Base-by-base conservation (phyloP, 1,140 invertebrate species). In the Caenorhabditis inopinata region DNA sequence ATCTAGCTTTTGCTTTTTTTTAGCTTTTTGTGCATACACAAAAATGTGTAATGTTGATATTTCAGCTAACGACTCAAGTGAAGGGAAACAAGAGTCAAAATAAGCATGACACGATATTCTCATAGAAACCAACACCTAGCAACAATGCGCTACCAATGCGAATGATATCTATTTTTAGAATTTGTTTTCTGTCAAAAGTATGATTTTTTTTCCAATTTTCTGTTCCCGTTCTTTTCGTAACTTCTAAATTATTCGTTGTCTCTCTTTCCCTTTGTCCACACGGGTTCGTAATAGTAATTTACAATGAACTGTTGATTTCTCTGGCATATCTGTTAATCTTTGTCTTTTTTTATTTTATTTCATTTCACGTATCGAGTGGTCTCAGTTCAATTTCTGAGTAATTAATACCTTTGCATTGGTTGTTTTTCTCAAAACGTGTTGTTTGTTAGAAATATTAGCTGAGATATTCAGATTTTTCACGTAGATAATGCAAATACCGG, bases 351-450 rank as follows among this genome's bases (percentile, higher is more conserved):
- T 7, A 25, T 25, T 25, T 16, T 32, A 3, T 12, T 42, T 68
- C 16, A 38, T 38, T 38, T 14, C 12, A 21, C 2, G n/a, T 38
- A 11, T n/a, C 58, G 18, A 11, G 21, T 58, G 16, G 12, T 32
- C n/a, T n/a, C n/a, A n/a, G 58, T 68, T 68, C 58, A 68, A 68
- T 29, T 29, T 68, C 58, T 32, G 58, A 68, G 1, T 12, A 68
- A n/a, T 68, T 23, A 9, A 29, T 68, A 68, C 27, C 32, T 68
- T 58, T 32, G 27, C 48, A 25, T 25, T 4, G 21, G 21, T 51
- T 51, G 9, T 51, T 9, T 51, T 51, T 23, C 14, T 58, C 18
- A n/a, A n/a, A n/a, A n/a, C 18, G 12, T 32, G 35, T 32, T 32
- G 18, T 6, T 32, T 11, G 29, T 58, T 32, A 23, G 3, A 32